These are phyloP conservation scores for Microctenopoma stevenorrisi DNA, from an alignment of 2,797 vertebrate genomes.

Conservation along the genomic window DNA sequence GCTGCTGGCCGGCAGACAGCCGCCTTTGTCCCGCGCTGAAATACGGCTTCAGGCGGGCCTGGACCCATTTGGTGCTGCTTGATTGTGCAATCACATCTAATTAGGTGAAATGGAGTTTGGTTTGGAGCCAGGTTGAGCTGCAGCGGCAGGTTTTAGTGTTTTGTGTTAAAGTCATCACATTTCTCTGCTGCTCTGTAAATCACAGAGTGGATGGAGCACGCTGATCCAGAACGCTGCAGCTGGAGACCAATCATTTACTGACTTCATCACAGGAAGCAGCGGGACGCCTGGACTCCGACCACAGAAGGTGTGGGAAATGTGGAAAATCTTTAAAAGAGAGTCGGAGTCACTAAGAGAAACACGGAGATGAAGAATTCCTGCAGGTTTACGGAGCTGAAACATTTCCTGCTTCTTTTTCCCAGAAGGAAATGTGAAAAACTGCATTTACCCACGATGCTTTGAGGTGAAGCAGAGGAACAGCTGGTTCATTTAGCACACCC, in stretches of 20 bases:
- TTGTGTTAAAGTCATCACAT: slow-evolving; percentile 68
- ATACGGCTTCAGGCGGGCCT: slow-evolving; percentile 51
- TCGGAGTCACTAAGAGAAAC: slow-evolving; percentile 2
- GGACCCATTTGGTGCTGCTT: slow-evolving; percentile 65
- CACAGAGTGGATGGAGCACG: slow-evolving; percentile 57
- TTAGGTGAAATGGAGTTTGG: slow-evolving; percentile 73
- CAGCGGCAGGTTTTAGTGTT: slow-evolving; percentile 59
- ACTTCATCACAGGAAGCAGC: slow-evolving; percentile 60
- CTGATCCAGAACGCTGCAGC: slow-evolving; percentile 64
- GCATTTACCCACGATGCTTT: slow-evolving; percentile 31
- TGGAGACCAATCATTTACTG: slow-evolving; percentile 60
- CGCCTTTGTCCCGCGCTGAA: slow-evolving; percentile 50
- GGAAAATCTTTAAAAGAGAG: slow-evolving; percentile 6
- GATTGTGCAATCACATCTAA: slow-evolving; percentile 76
- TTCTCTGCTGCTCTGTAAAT: slow-evolving; percentile 66
- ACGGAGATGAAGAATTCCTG: slow-evolving; percentile 25
- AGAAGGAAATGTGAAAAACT: slow-evolving; percentile 11
- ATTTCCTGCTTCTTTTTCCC: slow-evolving; percentile 9
- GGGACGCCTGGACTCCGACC: slow-evolving; percentile 21
- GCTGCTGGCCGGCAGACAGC: slow-evolving; percentile 40
- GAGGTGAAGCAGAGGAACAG: neutral
- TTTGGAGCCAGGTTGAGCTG: slow-evolving; percentile 62
- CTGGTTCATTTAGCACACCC: no score
- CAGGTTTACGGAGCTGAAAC: slow-evolving; percentile 30
- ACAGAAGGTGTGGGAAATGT: slow-evolving; percentile 47